These are phyloP conservation scores for Neolamprologus variostigma DNA, from an alignment of 2,113 vertebrate species.

Conservation along the genomic window DNA sequence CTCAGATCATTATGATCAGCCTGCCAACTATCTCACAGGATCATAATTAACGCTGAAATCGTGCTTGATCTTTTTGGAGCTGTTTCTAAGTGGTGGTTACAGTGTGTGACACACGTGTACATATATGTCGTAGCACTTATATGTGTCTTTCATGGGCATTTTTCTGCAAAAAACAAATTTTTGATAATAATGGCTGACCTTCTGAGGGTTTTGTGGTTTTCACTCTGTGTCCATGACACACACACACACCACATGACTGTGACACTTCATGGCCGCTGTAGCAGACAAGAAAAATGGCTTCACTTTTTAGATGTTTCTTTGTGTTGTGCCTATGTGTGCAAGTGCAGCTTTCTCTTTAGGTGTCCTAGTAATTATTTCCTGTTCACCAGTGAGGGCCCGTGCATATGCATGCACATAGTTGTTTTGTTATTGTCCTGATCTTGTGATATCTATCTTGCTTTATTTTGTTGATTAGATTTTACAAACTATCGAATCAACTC, in stretches of 20 bases:
- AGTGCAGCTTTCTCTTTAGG: neutral
- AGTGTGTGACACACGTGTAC: neutral
- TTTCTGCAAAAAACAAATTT: neutral
- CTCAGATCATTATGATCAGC: neutral
- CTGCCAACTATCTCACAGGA: conserved; percentile 22
- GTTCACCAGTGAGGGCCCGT: neutral
- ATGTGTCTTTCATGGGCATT: neutral
- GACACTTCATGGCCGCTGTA: neutral
- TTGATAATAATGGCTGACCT: neutral
- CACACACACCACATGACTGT: neutral
- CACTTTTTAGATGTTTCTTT: neutral
- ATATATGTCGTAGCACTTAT: neutral
- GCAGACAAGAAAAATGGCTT: neutral
- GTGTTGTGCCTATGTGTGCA: neutral
- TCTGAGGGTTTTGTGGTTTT: neutral
- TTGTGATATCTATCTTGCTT: neutral
- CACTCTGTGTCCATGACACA: neutral
- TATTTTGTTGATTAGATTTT: neutral
- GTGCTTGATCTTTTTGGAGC: conserved; percentile 17
- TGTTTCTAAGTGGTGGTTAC: conserved; percentile 1
- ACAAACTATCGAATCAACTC: neutral
- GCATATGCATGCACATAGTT: neutral
- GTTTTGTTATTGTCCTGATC: neutral
- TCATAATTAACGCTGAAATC: conserved; percentile 45
- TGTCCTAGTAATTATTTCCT: neutral